Conservation (phyloP, 2,888 invertebrate species). For the Trissoscelio sp. region DNA sequence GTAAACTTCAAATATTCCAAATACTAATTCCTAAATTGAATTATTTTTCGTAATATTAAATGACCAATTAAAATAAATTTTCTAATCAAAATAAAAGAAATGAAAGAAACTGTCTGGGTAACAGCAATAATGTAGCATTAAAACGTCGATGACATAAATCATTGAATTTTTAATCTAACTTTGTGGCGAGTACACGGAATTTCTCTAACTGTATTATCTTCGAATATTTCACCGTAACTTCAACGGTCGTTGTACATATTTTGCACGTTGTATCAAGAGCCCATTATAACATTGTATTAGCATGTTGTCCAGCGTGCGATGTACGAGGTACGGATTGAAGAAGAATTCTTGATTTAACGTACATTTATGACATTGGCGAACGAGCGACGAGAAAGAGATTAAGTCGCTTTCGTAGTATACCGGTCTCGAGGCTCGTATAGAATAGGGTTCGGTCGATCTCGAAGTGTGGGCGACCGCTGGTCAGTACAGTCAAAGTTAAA, state of each 20-base stretch:
- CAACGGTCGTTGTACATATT: conserved; percentile 54
- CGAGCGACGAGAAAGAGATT: conserved; percentile 65
- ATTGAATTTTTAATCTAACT: conserved; percentile 46
- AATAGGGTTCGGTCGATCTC: conserved; percentile 69
- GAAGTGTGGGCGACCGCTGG: conserved; percentile 77
- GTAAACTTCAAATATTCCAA: too few species aligned
- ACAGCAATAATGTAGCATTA: conserved; percentile 17
- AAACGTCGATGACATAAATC: conserved; percentile 33
- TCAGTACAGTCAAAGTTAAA: conserved; percentile 71
- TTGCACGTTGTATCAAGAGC: conserved; percentile 57
- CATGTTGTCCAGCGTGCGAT: conserved; percentile 54
- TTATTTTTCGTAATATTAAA: too few species aligned
- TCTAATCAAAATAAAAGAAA: too few species aligned
- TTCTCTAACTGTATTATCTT: conserved; percentile 65
- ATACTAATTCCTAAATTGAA: too few species aligned
- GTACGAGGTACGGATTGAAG: conserved; percentile 62
- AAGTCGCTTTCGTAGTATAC: conserved; percentile 67
- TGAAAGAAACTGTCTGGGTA: too few species aligned
- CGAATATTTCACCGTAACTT: conserved; percentile 57
- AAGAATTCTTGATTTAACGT: conserved; percentile 61
- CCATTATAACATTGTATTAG: conserved; percentile 68
- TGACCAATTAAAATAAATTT: too few species aligned
- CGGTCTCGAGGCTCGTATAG: conserved; percentile 64
- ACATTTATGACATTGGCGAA: conserved; percentile 64
- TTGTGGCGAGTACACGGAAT: conserved; percentile 46